Evolutionary conservation across 2,888 invertebrate genomes (phyloP), one percentile per base, ranked within the genome.

Genomic region (Lepeophtheirus nordmannii): DNA sequence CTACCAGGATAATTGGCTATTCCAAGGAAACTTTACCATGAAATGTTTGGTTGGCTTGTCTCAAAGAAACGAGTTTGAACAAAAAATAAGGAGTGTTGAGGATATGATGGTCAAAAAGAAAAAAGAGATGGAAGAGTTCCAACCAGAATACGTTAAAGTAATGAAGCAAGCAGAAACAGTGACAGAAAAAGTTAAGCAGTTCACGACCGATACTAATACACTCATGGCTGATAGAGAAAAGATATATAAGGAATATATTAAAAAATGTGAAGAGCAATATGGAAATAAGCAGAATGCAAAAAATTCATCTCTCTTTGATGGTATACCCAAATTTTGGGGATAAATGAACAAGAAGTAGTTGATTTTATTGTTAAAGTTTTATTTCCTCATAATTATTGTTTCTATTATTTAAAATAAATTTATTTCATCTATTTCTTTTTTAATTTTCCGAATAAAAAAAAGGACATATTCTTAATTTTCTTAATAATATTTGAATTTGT

Each of bases 1-100:
- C 20, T 66, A 66, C 58, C 58, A 58, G 12, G 66, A 66, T 60
- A 66, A 66, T 23, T 66, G 66, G 66, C 58, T 66, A 40, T 58
- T 58, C 17, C 58, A 58, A n/a, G 66, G 58, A 10, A 66, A 58
- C 11, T 66, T 58, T 58, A 20, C 41, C 2, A 22, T 66, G 39
- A n/a, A 58, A 41, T 66, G 66, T 37, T 22, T 66, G 23, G 60
- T 60, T 9, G 66, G 58, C 1, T 41, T 66, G 12, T n/a, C 58
- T 14, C 20, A 23, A 12, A 7, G 14, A 14, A 39, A 2, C 10
- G 60, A 60, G n/a, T 66, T 58, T 41, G 66, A 58, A 2, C 14
- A 38, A 14, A 40, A 30, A 10, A 66, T 66, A n/a, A 23, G 60
- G 46, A 1, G 12, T 9, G 39, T 22, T 8, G 66, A 66, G 46